Conservation (phyloP, 2,797 vertebrate genomes). For the Cichlasoma orientale region DNA sequence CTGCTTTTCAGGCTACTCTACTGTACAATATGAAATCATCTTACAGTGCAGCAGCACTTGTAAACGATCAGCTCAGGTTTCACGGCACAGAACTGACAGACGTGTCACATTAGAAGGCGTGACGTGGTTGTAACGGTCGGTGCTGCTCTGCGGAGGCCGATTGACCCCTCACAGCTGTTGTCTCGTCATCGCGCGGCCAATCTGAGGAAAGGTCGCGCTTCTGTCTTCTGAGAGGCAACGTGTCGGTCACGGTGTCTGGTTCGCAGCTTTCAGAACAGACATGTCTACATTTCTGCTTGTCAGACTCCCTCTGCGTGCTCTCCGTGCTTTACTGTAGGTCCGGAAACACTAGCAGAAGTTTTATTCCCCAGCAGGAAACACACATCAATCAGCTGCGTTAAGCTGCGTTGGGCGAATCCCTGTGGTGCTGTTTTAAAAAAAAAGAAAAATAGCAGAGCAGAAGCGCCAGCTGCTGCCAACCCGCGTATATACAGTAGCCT, state of each 20-base stretch:
- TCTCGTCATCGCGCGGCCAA: slow-evolving; percentile 55
- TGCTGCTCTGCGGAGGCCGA: slow-evolving; percentile 26
- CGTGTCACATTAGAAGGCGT: slow-evolving; percentile 69
- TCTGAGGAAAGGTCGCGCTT: slow-evolving; percentile 17
- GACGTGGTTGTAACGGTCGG: slow-evolving; percentile 36
- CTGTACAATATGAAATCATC: slow-evolving; percentile 38
- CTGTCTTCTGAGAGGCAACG: slow-evolving; percentile 38
- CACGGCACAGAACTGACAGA: slow-evolving; percentile 66
- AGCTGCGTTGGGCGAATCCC: slow-evolving; percentile 15
- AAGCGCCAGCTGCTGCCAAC: slow-evolving; percentile 50
- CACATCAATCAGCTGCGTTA: slow-evolving; percentile 34
- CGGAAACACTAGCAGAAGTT: slow-evolving; percentile 33
- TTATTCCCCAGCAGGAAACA: slow-evolving; percentile 60
- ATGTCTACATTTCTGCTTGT: slow-evolving; percentile 35
- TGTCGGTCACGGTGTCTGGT: slow-evolving; percentile 67
- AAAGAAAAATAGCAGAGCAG: slow-evolving; percentile 11
- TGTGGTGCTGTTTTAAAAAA: neutral
- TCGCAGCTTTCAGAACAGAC: slow-evolving; percentile 32
- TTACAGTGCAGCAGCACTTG: slow-evolving; percentile 37
- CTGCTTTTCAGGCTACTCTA: neutral
- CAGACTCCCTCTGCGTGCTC: slow-evolving; percentile 25
- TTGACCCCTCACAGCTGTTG: slow-evolving; percentile 71
- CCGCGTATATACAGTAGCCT: slow-evolving; percentile 4
- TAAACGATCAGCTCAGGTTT: slow-evolving; percentile 63
- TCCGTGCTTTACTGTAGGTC: slow-evolving; percentile 40